Conservation (phyloP, 2,888 invertebrate genomes). For the Diarsia brunnea region DNA sequence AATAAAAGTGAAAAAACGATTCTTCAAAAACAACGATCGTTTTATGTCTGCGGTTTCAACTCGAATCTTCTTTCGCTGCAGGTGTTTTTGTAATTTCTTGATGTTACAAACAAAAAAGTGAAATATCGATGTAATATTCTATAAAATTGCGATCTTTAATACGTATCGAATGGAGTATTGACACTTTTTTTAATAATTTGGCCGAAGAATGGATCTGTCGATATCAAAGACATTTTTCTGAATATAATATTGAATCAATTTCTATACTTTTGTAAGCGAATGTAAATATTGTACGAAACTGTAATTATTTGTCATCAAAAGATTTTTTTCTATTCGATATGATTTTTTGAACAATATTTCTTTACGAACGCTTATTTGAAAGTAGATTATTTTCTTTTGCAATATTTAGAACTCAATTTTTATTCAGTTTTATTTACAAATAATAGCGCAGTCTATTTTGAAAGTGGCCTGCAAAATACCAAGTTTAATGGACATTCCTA, state of each 20-base stretch:
- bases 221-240: slow-evolving; percentile 21
- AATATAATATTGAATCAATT: slow-evolving; percentile 41
- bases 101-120: slow-evolving; percentile 54
- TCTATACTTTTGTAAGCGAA: slow-evolving; percentile 25
- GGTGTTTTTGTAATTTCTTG: slow-evolving; percentile 69
- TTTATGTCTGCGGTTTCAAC: slow-evolving; percentile 80
- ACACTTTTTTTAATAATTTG: slow-evolving; percentile 49
- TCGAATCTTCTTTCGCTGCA: slow-evolving; percentile 74
- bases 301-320: slow-evolving; percentile 28
- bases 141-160: slow-evolving; percentile 46
- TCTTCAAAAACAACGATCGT: slow-evolving; percentile 79
- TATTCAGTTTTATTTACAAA: slow-evolving; percentile 15
- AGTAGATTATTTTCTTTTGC: slow-evolving; percentile 4
- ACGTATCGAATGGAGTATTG: slow-evolving; percentile 52
- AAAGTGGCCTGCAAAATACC: slow-evolving; percentile 55
- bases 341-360: slow-evolving; percentile 15
- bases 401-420: slow-evolving; percentile 21
- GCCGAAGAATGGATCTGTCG: slow-evolving; percentile 18
- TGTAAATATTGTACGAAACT: slow-evolving; percentile 38
- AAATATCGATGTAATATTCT: slow-evolving; percentile 44
- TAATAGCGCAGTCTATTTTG: slow-evolving; percentile 31
- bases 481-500: slow-evolving; percentile 80
- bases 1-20: slow-evolving; percentile 76
- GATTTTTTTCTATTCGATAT: slow-evolving; percentile 21
- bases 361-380: background rate